Evolutionary conservation across 92 coral and sea anemone genomes (phyloP), one percentile per base, ranked within the genome.

Genomic region (Metridium senile): DNA sequence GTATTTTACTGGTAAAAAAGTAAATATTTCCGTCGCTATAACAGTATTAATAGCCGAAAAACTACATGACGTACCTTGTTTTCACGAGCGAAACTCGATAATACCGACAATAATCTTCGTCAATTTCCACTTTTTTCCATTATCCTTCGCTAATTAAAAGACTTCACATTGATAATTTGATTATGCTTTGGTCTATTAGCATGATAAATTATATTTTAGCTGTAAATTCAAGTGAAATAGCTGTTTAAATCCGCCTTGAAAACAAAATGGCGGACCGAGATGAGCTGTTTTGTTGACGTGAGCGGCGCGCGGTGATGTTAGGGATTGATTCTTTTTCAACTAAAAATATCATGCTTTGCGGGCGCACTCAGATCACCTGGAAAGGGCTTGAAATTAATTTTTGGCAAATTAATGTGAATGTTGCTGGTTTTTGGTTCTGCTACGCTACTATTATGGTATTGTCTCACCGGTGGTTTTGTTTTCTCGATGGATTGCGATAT

Each of bases 401-500:
- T 85, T 28, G 89, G 85, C 47, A 79, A 58, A 66, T 72, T 78
- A 18, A 85, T 46, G 62, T 77, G 82, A n/a, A n/a, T n/a, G n/a
- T n/a, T n/a, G n/a, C n/a, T n/a, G n/a, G n/a, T n/a, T n/a, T n/a
- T n/a, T n/a, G n/a, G n/a, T n/a, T n/a, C n/a, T 20, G 47, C 46
- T 3, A 45, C 71, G 29, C 58, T 51, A 30, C 35, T 51, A 33
- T 22, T 61, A 33, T 59, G 82, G 77, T 66, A 51, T 35, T 39
- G 65, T 51, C 87, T 83, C 68, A 76, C 78, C 74, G 78, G 79
- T n/a, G 33, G 43, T 52, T 54, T 74, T 76, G 33, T 58, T 72
- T 26, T 49, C 70, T 66, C 59, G 77, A 21, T 54, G 62, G 47
- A 65, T 59, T 26, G 56, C 46, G 64, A 84, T 77, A 71, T 63